Percentiles rank a stretch among this genome's conserved stretches.
phyloP scores from a whole-genome alignment of 1,140 invertebrate species.

The Trinorchestia longiramus region DNA sequence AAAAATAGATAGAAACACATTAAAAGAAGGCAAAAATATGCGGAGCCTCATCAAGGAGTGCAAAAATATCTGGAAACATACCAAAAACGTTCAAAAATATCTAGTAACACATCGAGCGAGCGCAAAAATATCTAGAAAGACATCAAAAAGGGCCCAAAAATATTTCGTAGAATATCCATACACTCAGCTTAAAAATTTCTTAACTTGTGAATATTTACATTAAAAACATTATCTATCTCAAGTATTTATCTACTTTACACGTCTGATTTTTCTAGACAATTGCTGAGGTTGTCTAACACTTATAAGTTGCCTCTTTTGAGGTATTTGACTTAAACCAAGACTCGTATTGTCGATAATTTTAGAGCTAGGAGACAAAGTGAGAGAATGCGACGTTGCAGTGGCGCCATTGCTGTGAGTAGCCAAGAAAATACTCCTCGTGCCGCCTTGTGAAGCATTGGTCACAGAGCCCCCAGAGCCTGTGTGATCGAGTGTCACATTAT shows the following conservation, averaged over 20 bases:
- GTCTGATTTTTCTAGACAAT: slow-evolving; percentile 18
- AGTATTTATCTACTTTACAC: slow-evolving; percentile 9
- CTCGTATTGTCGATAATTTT: background rate
- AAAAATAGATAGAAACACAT: no score
- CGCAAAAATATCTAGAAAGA: background rate
- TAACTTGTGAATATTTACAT: background rate
- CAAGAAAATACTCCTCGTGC: slow-evolving; percentile 23
- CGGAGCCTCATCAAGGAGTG: no score
- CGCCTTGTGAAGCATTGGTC: background rate
- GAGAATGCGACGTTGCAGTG: background rate
- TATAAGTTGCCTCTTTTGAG: background rate
- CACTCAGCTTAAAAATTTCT: background rate
- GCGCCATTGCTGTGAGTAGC: background rate
- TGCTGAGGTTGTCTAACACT: slow-evolving; percentile 15
- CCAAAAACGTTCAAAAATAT: background rate
- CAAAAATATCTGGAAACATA: background rate
- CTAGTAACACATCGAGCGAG: background rate
- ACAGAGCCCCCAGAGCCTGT: background rate
- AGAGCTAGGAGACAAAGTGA: background rate
- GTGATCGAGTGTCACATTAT: background rate
- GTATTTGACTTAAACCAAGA: background rate
- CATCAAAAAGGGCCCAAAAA: background rate
- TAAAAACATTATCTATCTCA: background rate
- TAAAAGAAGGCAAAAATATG: no score
- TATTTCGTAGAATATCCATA: background rate